Conservation (phyloP, 2,113 vertebrate species). For the Odocoileus hemionus region DNA sequence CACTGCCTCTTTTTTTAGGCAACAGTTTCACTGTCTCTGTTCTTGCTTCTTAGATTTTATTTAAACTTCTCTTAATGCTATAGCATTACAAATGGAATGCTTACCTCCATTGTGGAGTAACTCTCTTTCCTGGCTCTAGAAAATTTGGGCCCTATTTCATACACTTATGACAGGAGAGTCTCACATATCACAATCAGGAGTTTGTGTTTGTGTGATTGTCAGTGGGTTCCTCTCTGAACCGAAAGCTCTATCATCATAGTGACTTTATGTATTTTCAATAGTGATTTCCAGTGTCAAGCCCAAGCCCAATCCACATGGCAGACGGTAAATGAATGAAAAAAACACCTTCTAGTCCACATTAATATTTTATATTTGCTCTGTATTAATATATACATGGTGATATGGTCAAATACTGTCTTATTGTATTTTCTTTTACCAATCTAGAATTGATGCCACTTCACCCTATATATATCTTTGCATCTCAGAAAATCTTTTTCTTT, state of each 20-base stretch:
- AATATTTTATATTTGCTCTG: neutral
- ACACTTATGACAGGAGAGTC: accelerated
- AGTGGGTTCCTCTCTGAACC: neutral
- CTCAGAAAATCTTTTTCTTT: neutral
- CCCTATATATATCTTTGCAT: neutral
- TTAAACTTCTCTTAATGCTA: neutral
- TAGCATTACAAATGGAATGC: neutral
- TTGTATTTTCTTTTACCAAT: neutral
- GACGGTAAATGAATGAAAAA: neutral
- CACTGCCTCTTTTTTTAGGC: neutral
- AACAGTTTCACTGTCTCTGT: neutral
- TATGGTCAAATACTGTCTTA: neutral
- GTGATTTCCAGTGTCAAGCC: neutral
- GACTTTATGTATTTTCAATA: neutral
- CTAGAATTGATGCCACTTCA: neutral
- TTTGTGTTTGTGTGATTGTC: neutral
- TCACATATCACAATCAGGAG: neutral
- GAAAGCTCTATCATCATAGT: neutral
- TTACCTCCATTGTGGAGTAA: neutral
- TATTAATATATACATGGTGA: accelerated
- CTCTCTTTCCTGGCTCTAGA: neutral
- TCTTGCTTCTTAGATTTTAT: neutral
- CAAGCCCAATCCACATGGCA: neutral
- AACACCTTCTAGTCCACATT: neutral
- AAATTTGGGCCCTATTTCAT: neutral